These are phyloP conservation scores for Eulacestoma nigropectus DNA, from an alignment of 2,113 vertebrate genomes.

Conservation along the genomic window DNA sequence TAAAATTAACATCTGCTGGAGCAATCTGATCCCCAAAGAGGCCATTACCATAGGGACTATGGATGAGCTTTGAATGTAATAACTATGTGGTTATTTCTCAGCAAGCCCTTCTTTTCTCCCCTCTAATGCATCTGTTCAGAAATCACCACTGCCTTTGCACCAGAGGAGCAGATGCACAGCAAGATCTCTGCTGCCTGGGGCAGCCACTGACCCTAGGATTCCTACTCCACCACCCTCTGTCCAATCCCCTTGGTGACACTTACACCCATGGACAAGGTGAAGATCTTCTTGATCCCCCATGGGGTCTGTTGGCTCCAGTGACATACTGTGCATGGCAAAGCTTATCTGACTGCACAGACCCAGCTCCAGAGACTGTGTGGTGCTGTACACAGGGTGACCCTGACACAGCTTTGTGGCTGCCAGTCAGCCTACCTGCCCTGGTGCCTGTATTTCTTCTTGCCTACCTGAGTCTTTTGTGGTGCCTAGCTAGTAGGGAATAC, in stretches of 20 bases:
- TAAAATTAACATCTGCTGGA: slow-evolving; percentile 46
- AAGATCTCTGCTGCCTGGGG: background rate
- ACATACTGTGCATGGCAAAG: background rate
- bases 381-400: background rate
- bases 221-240: background rate
- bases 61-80: slow-evolving; percentile 34
- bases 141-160: background rate
- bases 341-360: background rate
- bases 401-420: background rate
- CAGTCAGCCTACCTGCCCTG: background rate
- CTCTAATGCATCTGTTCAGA: background rate
- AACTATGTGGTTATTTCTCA: slow-evolving; percentile 27
- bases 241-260: background rate
- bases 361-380: background rate
- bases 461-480: background rate
- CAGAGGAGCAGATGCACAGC: background rate
- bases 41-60: slow-evolving; percentile 11
- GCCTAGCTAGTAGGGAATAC: background rate
- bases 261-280: background rate
- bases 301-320: background rate
- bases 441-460: background rate
- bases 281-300: background rate
- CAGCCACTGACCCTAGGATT: background rate
- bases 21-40: slow-evolving; percentile 30
- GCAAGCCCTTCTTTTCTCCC: background rate